These are phyloP conservation scores for Ophraella communa DNA, from an alignment of 2,888 invertebrate genomes.

Conservation along the genomic window DNA sequence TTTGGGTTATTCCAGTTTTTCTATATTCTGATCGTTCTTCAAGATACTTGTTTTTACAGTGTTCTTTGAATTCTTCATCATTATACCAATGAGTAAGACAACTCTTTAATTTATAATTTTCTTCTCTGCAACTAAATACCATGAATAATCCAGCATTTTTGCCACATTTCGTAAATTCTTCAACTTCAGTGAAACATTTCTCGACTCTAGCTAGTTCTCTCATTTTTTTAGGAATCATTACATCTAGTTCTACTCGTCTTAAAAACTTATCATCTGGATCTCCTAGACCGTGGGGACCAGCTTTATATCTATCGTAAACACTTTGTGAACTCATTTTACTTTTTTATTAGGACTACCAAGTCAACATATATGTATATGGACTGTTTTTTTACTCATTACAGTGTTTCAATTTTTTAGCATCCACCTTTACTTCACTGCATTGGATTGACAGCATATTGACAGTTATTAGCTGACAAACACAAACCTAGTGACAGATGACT, in stretches of 20 bases:
- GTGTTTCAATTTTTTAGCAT: too few relatives aligned
- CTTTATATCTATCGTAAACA: slow-evolving; percentile 31
- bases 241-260: slow-evolving; percentile 86
- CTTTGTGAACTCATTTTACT: slow-evolving; percentile 13
- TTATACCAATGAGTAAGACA: slow-evolving; percentile 80
- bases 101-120: slow-evolving; percentile 72
- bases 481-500: too few relatives aligned
- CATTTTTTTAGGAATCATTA: slow-evolving; percentile 88
- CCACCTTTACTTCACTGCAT: too few relatives aligned
- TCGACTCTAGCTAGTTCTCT: slow-evolving; percentile 80
- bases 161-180: slow-evolving; percentile 76
- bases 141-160: slow-evolving; percentile 70
- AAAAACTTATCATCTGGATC: slow-evolving; percentile 85
- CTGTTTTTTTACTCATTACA: too few relatives aligned
- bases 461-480: too few relatives aligned
- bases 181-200: slow-evolving; percentile 78
- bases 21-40: slow-evolving; percentile 82
- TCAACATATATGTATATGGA: too few relatives aligned
- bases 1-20: slow-evolving; percentile 76
- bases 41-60: slow-evolving; percentile 82
- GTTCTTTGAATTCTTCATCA: slow-evolving; percentile 74
- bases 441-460: too few relatives aligned
- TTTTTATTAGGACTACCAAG: too few relatives aligned
- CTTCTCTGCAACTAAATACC: slow-evolving; percentile 76
- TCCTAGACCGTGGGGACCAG: slow-evolving; percentile 64